Base-by-base conservation (phyloP, 2,113 vertebrate genomes). In the Dryoscopus gambensis region DNA sequence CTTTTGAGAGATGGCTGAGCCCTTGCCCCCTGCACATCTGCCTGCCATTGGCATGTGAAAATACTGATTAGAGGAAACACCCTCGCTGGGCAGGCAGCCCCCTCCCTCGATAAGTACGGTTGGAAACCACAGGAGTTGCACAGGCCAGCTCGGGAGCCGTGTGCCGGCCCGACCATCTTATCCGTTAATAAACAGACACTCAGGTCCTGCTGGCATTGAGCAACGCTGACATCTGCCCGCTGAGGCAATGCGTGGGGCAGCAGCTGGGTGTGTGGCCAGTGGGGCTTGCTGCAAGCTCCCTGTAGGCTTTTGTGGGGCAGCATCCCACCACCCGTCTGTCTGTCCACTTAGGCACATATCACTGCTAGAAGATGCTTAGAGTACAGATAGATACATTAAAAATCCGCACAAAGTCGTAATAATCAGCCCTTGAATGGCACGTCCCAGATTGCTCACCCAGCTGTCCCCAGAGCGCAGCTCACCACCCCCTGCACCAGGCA, bases 31-130 rank as follows among this genome's bases (percentile, higher is more conserved):
- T 6, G 3, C 55, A 53, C 74, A 90, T 96, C 84, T 88, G 88
- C 76, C 76, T 44, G 84, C 52, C 88, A 70, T 3, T 56, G 92
- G 89, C 94, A 78, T 47, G 90, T 90, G 96, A 97, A 96, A 96
- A 60, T 55, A 60, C 80, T 44, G 98, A 98, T 98, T 98, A 98
- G 95, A 93, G 92, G 92, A 89, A 97, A 92, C 93, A 96, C 87
- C 97, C 96, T 94, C 70, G 59, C 92, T 65, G 84, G 89, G 91
- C 84, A 94, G 97, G 96, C 97, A 97, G 97, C 92, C 97, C 96
- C 96, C 97, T 94, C 97, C 97, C 97, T 87, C 15, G 94, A 97
- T 96, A 95, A 97, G 89, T 94, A 84, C 91, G 5, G 95, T 89
- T 83, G 70, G 87, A 97, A 98, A 94, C 73, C 78, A 87, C 84